These are phyloP conservation scores for Sebastes kiyomatsui DNA, from an alignment of 2,797 vertebrate genomes.

Conservation along the genomic window DNA sequence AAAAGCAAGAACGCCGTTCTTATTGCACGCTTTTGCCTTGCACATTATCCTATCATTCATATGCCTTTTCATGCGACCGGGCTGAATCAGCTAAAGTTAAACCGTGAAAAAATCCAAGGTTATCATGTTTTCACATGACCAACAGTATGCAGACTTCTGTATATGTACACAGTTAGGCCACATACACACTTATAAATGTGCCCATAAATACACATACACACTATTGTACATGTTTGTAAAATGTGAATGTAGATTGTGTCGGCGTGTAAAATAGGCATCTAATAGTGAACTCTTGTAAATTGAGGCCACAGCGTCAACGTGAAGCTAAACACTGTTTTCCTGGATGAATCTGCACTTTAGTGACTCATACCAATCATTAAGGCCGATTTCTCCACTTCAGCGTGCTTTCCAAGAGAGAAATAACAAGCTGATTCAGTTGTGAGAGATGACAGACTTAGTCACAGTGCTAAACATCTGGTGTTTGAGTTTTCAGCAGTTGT, in stretches of 20 bases:
- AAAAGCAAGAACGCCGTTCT: no score
- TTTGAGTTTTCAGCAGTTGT: conserved; percentile 19
- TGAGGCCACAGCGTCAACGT: not conserved
- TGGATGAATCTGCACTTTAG: conserved; percentile 18
- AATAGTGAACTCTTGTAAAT: conserved; percentile 8
- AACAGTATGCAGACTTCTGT: not conserved
- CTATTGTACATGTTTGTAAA: not conserved
- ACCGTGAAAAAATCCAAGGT: not conserved
- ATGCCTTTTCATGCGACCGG: no score
- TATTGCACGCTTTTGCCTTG: no score
- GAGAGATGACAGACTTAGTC: conserved; percentile 45
- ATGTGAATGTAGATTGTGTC: not conserved
- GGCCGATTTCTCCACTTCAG: conserved; percentile 8
- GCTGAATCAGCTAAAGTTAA: not conserved
- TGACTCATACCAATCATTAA: conserved; percentile 51
- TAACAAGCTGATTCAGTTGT: conserved; percentile 36
- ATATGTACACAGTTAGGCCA: not conserved
- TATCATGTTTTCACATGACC: not conserved
- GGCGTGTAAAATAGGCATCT: not conserved
- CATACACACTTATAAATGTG: not conserved
- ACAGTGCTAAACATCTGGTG: conserved; percentile 49
- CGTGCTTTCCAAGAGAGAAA: conserved; percentile 28
- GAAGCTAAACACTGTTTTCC: conserved; percentile 31
- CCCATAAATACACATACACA: not conserved
- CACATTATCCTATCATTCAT: no score